A percentile compares a stretch with the other conserved stretches of the same genome.
These are phyloP conservation scores for Caerostris darwini DNA, from an alignment of 1,140 invertebrate species.

Conservation along the genomic window DNA sequence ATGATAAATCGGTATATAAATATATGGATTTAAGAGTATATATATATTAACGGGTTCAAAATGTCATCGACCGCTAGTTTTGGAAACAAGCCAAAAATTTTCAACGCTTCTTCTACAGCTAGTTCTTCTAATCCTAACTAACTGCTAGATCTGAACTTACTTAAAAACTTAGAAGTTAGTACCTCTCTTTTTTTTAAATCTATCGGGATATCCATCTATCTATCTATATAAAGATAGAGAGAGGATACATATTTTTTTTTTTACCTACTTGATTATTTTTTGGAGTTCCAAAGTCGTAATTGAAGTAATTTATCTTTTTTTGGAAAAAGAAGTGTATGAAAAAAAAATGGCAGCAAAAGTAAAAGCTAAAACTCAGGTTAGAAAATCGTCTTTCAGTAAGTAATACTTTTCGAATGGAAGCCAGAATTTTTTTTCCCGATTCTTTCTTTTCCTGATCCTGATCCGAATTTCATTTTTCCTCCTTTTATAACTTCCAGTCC, in stretches of 20 bases:
- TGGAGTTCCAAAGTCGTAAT: conserved; percentile 69
- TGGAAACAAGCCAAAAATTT: conserved; percentile 53
- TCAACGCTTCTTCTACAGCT: conserved; percentile 40
- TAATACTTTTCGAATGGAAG: conserved; percentile 51
- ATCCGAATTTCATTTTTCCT: conserved; percentile 34
- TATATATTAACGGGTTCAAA: conserved; percentile 58
- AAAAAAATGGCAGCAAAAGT: conserved; percentile 34
- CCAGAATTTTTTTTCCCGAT: not conserved
- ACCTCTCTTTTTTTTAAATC: conserved; percentile 59
- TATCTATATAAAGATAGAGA: not conserved
- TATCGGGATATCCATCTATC: not conserved
- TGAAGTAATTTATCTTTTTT: conserved; percentile 75
- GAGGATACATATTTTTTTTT: conserved; percentile 52
- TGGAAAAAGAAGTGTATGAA: conserved; percentile 29
- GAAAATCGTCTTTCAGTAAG: conserved; percentile 62
- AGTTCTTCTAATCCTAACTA: conserved; percentile 58
- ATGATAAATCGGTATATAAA: conserved; percentile 36
- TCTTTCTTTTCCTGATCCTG: not conserved
- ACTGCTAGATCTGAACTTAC: conserved; percentile 56
- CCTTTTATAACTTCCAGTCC: conserved; percentile 2
- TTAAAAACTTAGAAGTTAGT: conserved; percentile 47
- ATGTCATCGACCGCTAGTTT: conserved; percentile 11
- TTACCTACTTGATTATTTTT: conserved; percentile 64
- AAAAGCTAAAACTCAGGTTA: conserved; percentile 54
- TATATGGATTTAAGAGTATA: not conserved